Percentiles rank a stretch among this genome's conserved stretches.
Conservation (phyloP, 1,140 invertebrate genomes). For the Eufriesea mexicana region DNA sequence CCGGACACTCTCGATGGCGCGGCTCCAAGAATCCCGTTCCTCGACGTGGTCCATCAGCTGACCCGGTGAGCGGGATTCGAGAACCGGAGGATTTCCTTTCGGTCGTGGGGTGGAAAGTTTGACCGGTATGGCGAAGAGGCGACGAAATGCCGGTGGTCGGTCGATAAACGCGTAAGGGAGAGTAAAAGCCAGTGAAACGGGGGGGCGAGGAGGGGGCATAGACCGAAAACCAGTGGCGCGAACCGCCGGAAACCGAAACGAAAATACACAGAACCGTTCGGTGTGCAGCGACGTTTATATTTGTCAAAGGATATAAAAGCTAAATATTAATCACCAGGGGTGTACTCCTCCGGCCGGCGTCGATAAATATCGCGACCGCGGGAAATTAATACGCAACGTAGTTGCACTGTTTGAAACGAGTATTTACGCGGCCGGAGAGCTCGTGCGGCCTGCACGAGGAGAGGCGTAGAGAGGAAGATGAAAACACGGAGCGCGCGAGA, state of each 20-base stretch:
- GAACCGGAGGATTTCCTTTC: background rate
- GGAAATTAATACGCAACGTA: conserved; percentile 56
- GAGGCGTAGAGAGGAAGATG: conserved; percentile 8
- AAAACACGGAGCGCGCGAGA: conserved; percentile 16
- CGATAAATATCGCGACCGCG: conserved; percentile 37
- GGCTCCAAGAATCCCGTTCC: conserved; percentile 1
- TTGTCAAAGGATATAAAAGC: conserved; percentile 61
- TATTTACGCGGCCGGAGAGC: conserved; percentile 17
- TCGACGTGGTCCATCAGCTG: background rate
- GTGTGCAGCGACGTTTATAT: conserved; percentile 25
- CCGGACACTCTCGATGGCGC: background rate
- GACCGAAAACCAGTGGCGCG: background rate
- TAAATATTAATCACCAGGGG: conserved; percentile 60
- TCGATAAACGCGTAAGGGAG: background rate
- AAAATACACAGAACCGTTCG: conserved; percentile 28
- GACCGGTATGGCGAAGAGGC: background rate
- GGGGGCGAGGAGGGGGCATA: background rate
- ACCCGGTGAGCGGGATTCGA: background rate
- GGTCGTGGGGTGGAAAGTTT: background rate
- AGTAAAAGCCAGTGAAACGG: background rate
- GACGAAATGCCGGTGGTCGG: conserved; percentile 16
- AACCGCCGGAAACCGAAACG: conserved; percentile 29
- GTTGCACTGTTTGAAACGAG: conserved; percentile 43
- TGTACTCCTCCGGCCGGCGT: background rate
- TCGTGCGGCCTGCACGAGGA: background rate